phyloP scores from a whole-genome alignment of 2,113 vertebrate genomes.

The Albula goreensis region DNA sequence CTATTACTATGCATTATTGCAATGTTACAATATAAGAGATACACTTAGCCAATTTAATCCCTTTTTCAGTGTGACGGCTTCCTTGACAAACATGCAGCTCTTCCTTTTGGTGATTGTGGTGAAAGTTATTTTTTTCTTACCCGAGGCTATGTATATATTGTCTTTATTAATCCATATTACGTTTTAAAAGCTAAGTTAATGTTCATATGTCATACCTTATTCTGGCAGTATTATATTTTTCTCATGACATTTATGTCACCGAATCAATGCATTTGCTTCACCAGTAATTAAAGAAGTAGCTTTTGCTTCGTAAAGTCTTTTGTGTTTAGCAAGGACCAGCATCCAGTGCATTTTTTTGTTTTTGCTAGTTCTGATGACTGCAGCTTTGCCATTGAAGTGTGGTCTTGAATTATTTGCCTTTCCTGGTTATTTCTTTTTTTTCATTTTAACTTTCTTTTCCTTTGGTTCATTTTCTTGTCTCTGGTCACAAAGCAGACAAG shows the following conservation, averaged over 20 bases:
- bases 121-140: too few species aligned
- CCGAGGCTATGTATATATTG: too few species aligned
- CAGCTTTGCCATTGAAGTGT: background rate
- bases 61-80: background rate
- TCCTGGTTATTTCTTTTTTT: background rate
- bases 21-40: background rate
- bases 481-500: background rate
- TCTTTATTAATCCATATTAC: background rate
- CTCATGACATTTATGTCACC: background rate
- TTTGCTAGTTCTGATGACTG: background rate
- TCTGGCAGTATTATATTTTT: background rate
- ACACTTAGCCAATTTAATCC: background rate
- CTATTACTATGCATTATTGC: background rate
- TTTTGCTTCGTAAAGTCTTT: background rate
- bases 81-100: background rate
- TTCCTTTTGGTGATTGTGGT: background rate
- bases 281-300: background rate
- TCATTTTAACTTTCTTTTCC: background rate
- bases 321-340: background rate
- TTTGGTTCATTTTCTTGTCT: background rate
- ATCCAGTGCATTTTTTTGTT: background rate
- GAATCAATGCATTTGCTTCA: background rate
- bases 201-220: too few species aligned
- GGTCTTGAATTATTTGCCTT: background rate
- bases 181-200: background rate